phyloP scores from a whole-genome alignment of 2,888 invertebrate genomes.

The Pammene fasciana region DNA sequence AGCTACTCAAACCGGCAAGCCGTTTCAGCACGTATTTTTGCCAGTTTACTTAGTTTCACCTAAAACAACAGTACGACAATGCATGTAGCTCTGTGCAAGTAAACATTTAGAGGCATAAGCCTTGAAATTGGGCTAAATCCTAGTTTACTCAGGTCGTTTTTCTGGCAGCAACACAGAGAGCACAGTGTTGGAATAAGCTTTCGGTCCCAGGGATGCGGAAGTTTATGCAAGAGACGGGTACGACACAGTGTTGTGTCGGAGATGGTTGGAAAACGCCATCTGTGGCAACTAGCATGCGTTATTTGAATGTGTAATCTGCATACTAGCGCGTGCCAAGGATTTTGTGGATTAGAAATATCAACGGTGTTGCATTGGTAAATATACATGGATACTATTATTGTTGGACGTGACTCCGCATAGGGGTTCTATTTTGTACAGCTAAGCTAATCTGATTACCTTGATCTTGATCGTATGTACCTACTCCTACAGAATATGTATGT shows the following conservation, averaged over 20 bases:
- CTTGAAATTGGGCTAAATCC: constrained; percentile 70
- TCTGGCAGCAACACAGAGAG: constrained; percentile 54
- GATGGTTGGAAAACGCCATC: constrained; percentile 53
- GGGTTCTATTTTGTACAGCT: constrained; percentile 30
- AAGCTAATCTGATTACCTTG: constrained; percentile 21
- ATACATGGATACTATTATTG: constrained; percentile 40
- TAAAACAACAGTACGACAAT: constrained; percentile 40
- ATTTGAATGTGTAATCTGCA: constrained; percentile 69
- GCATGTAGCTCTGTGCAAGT: constrained; percentile 46
- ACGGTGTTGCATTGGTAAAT: constrained; percentile 41
- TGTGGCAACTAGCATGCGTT: constrained; percentile 59
- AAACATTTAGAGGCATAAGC: constrained; percentile 66
- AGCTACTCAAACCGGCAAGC: neutral
- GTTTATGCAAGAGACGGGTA: constrained; percentile 45
- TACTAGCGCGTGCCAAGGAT: constrained; percentile 67
- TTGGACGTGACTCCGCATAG: constrained; percentile 37
- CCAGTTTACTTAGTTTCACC: constrained; percentile 25
- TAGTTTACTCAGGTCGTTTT: constrained; percentile 64
- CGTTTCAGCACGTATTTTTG: constrained; percentile 12
- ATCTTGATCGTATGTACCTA: neutral
- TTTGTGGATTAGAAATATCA: constrained; percentile 68
- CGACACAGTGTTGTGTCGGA: constrained; percentile 49
- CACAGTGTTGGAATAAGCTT: constrained; percentile 51
- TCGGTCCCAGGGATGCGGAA: constrained; percentile 43
- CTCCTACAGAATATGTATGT: too few species aligned